Percentiles rank a stretch among this genome's conserved stretches.
Evolutionary conservation across 2,797 vertebrate genomes (phyloP).

Genomic region (Lepus oiostolus): DNA sequence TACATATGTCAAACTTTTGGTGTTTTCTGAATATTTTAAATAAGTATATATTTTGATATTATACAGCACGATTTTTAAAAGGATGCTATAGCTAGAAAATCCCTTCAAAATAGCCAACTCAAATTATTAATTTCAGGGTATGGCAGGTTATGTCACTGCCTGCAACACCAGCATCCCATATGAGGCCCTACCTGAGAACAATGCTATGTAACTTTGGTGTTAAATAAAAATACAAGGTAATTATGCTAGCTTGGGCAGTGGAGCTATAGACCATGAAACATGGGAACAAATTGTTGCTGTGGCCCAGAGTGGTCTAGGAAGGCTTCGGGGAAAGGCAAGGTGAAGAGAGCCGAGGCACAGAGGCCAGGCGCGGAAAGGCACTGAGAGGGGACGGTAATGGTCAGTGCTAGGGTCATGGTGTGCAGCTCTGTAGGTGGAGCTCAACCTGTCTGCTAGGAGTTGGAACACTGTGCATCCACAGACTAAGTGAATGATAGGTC

Average conservation of each 20-base stretch:
- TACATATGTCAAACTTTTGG: neutral
- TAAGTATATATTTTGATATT: neutral
- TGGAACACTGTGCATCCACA: neutral
- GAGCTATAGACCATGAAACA: neutral
- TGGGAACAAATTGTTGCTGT: neutral
- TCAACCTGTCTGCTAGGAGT: neutral
- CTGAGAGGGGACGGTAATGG: neutral
- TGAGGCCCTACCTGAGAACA: neutral
- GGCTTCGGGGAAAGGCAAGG: neutral
- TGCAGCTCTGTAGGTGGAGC: neutral
- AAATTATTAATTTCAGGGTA: neutral
- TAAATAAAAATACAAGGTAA: neutral
- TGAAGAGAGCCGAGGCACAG: neutral
- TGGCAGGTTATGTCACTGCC: too few species aligned
- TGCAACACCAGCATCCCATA: too few species aligned
- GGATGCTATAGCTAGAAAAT: neutral
- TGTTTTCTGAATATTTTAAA: slow-evolving; percentile 27
- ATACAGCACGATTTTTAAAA: neutral
- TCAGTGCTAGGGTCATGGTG: neutral
- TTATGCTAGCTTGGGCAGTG: neutral
- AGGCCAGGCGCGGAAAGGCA: neutral
- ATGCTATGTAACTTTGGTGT: neutral
- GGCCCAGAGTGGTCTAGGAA: neutral
- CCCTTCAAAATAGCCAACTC: neutral
- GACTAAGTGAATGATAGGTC: neutral